Evolutionary conservation across 2,113 vertebrate genomes (phyloP).

Genomic region (Sapayoa aenigma): DNA sequence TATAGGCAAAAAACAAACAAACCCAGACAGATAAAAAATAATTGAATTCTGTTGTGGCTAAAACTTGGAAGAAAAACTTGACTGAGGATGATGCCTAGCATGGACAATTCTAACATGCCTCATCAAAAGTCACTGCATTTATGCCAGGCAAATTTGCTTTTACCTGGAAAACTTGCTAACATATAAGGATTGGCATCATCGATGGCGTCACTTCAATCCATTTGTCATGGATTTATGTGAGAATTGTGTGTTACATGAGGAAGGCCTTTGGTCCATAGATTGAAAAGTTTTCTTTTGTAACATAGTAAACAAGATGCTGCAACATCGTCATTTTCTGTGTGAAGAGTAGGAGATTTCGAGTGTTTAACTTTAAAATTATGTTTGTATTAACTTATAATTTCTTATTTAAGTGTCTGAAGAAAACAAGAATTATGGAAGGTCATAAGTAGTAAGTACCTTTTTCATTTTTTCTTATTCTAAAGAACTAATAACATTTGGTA

Average conservation of each 20-base stretch:
- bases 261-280: neutral
- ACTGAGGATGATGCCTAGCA: neutral
- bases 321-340: neutral
- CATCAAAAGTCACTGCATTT: neutral
- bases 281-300: neutral
- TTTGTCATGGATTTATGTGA: neutral
- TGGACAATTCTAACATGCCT: neutral
- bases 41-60: neutral
- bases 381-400: constrained; percentile 44
- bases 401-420: constrained; percentile 55
- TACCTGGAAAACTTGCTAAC: neutral
- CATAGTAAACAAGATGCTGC: neutral
- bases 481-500: neutral
- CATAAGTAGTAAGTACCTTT: constrained; percentile 77
- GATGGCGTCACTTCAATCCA: neutral
- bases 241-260: neutral
- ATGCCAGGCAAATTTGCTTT: neutral
- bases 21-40: neutral
- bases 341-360: neutral
- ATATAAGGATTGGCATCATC: neutral
- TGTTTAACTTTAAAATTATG: neutral
- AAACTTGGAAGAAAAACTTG: neutral
- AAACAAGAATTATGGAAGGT: constrained; percentile 73
- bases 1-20: neutral
- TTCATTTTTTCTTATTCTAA: neutral